Evolutionary conservation across 2,113 vertebrate genomes (phyloP), one percentile per base, ranked within the genome.

Genomic region (Lontra canadensis): DNA sequence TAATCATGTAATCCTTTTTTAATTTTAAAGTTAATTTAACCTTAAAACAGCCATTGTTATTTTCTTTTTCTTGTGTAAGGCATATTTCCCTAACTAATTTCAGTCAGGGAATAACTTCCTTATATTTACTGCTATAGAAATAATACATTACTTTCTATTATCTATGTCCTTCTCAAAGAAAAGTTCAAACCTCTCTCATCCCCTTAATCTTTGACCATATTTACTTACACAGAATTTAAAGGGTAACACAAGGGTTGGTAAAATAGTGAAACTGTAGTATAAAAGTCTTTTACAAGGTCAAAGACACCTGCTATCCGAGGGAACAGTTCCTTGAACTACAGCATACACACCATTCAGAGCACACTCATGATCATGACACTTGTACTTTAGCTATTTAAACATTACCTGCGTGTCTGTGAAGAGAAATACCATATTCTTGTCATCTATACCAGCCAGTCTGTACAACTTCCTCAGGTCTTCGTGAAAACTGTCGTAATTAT

Each of bases 401-500:
- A 31, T 0, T 97, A 99, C 99, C 99, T 99, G 99, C 42, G 99
- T 99, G 88, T 99, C 99, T 0, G 99, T 99, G 98, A 99, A 99
- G 80, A 99, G 99, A 96, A 99, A 99, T 91, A 99, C 99, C 98
- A 99, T 99, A 94, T 99, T 98, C 92, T 98, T 99, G 84, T 99
- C 99, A 42, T 99, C 99, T 11, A 99, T 97, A 0, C 99, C 99
- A 26, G 99, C 99, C 99, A 99, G 98, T 98, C 98, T 99, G 97
- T 98, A 99, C 7, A 99, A 97, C 90, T 98, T 99, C 63, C 99
- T 99, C 88, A 99, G 98, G 98, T 99, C 99, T 14, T 99, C 99
- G 0, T 99, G 99, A 90, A 99, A 99, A 94, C 97, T 98, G 4
- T 99, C 99, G 47, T 99, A 99, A 98, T 98, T 99, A 92, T 99